These are phyloP conservation scores for Turritopsis rubra DNA, from an alignment of 30 jellyfish, hydroid and myxozoan genomes.

Conservation along the genomic window DNA sequence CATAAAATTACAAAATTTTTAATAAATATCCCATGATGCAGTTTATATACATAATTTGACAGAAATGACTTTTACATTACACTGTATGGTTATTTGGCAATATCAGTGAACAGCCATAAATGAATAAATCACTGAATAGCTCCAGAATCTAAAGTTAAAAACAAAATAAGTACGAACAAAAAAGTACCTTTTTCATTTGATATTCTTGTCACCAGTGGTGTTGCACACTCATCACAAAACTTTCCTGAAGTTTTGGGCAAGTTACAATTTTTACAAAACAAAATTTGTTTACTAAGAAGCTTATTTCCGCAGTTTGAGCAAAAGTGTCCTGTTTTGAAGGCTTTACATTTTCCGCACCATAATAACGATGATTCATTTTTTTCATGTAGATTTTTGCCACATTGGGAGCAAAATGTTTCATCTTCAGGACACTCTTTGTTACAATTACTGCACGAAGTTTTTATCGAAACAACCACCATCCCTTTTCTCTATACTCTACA, in stretches of 20 bases:
- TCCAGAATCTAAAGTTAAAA: too few species aligned
- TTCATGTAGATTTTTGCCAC: neutral
- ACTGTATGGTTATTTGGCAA: too few species aligned
- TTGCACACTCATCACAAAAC: neutral
- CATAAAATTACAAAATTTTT: too few species aligned
- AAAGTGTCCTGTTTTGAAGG: neutral
- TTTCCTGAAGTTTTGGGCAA: neutral
- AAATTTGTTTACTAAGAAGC: neutral
- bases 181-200: too few species aligned
- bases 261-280: neutral
- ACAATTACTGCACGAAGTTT: neutral
- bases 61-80: too few species aligned
- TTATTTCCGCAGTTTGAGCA: neutral
- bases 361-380: neutral
- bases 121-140: too few species aligned
- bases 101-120: too few species aligned
- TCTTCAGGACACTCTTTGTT: neutral
- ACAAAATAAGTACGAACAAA: too few species aligned
- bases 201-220: neutral
- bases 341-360: neutral
- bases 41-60: too few species aligned
- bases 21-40: too few species aligned
- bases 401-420: neutral
- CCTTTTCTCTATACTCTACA: neutral
- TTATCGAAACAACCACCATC: neutral